Evolutionary conservation across 1,140 invertebrate species (phyloP).

Genomic region (Pseudomyrmex sp.): DNA sequence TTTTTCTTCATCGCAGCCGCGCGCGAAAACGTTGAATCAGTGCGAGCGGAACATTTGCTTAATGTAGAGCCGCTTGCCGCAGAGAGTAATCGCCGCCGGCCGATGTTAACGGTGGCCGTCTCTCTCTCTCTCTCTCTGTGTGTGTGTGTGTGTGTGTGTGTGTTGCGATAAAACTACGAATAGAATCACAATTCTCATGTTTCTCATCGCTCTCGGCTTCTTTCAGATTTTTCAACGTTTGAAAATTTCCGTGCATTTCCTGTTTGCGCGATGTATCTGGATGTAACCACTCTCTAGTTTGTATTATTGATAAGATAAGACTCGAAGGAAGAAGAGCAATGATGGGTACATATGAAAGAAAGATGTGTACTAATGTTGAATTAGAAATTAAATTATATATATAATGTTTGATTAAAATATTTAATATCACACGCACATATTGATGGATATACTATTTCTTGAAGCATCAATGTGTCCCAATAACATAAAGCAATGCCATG

Average conservation of each 20-base stretch:
- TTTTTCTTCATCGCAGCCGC: slow-evolving; percentile 9
- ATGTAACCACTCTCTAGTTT: not conserved
- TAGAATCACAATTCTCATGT: not conserved
- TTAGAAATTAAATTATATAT: not conserved
- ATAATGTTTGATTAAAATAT: not conserved
- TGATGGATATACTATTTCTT: too few relatives aligned
- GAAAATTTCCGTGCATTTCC: slow-evolving; percentile 28
- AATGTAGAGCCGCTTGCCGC: slow-evolving; percentile 13
- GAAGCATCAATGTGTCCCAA: too few relatives aligned
- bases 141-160: not conserved
- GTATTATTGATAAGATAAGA: not conserved
- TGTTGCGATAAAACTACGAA: slow-evolving; percentile 29
- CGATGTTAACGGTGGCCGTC: not conserved
- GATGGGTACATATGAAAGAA: not conserved
- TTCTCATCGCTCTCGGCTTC: not conserved
- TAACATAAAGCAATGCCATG: not conserved
- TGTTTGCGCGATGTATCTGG: not conserved
- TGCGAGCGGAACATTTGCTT: slow-evolving; percentile 1
- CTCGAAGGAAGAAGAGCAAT: not conserved
- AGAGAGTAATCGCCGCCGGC: not conserved
- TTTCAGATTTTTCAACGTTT: not conserved
- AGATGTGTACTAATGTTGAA: not conserved
- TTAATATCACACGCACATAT: too few relatives aligned
- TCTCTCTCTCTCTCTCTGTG: too few relatives aligned
- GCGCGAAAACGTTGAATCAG: slow-evolving; percentile 41